A percentile compares a stretch with the other conserved stretches of the same genome.
phyloP scores from a whole-genome alignment of 2,797 vertebrate species.

The Arrhamphus sclerolepis region DNA sequence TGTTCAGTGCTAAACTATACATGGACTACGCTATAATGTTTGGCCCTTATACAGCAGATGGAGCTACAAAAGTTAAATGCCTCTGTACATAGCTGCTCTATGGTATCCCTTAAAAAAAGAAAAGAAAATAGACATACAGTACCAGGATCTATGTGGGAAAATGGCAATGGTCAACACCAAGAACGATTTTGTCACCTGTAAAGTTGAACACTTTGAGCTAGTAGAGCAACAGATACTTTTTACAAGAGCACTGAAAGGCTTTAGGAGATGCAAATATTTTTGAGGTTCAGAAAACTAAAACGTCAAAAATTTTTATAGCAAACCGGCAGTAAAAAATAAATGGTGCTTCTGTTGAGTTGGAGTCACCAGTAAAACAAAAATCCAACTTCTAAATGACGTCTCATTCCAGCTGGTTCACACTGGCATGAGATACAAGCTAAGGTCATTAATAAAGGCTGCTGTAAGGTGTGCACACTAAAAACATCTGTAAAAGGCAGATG shows the following conservation, averaged over 20 bases:
- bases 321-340: conserved; percentile 6
- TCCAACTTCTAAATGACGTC: not conserved
- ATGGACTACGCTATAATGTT: conserved; percentile 53
- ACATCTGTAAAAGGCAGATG: conserved; percentile 7
- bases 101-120: conserved; percentile 53
- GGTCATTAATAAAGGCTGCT: conserved; percentile 28
- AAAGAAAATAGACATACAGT: conserved; percentile 57
- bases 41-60: conserved; percentile 62
- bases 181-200: conserved; percentile 9
- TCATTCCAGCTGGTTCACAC: not conserved
- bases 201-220: conserved; percentile 8
- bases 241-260: not conserved
- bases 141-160: conserved; percentile 54
- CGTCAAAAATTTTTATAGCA: not conserved
- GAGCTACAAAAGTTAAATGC: conserved; percentile 48
- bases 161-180: conserved; percentile 34
- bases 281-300: conserved; percentile 23
- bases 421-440: not conserved
- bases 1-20: conserved; percentile 62
- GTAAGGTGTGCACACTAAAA: conserved; percentile 64
- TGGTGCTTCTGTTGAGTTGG: conserved; percentile 2
- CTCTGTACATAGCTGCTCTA: conserved; percentile 76
- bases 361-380: conserved; percentile 14
- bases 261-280: conserved; percentile 20
- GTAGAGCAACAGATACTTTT: too few relatives aligned